phyloP scores from a whole-genome alignment of 2,888 invertebrate genomes.

The Oligia latruncula region DNA sequence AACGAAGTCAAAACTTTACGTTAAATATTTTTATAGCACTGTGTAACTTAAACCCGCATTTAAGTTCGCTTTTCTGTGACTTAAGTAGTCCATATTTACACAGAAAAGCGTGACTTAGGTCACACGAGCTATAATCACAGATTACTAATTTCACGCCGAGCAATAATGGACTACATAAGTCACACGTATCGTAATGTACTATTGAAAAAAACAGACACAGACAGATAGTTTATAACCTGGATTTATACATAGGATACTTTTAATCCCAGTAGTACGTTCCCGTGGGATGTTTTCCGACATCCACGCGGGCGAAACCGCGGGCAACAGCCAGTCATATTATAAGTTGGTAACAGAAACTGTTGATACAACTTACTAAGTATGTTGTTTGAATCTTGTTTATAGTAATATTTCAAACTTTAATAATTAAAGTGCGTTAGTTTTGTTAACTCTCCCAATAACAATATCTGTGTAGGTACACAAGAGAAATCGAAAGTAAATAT shows the following conservation, averaged over 20 bases:
- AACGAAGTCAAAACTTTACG: neutral
- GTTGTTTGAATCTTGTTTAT: constrained; percentile 47
- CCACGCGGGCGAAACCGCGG: neutral
- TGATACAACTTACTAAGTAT: constrained; percentile 57
- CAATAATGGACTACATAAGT: too few relatives aligned
- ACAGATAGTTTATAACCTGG: neutral
- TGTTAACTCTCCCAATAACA: constrained; percentile 48
- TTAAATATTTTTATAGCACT: neutral
- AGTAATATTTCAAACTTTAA: constrained; percentile 55
- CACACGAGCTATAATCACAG: neutral
- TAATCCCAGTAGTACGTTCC: neutral
- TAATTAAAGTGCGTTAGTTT: constrained; percentile 61
- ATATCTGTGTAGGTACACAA: constrained; percentile 37
- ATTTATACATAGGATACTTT: neutral
- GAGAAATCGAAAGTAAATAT: constrained; percentile 48
- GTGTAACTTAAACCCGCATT: neutral
- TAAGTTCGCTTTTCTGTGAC: neutral
- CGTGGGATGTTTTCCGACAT: neutral
- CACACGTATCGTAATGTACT: neutral
- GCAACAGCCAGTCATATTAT: constrained; percentile 63
- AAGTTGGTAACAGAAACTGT: constrained; percentile 50
- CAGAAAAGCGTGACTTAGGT: neutral
- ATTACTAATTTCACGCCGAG: neutral
- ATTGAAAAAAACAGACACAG: neutral
- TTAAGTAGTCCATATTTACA: neutral